Evolutionary conservation across 2,797 vertebrate genomes (phyloP), one percentile per base, ranked within the genome.

Genomic region (Lagocephalus sceleratus): DNA sequence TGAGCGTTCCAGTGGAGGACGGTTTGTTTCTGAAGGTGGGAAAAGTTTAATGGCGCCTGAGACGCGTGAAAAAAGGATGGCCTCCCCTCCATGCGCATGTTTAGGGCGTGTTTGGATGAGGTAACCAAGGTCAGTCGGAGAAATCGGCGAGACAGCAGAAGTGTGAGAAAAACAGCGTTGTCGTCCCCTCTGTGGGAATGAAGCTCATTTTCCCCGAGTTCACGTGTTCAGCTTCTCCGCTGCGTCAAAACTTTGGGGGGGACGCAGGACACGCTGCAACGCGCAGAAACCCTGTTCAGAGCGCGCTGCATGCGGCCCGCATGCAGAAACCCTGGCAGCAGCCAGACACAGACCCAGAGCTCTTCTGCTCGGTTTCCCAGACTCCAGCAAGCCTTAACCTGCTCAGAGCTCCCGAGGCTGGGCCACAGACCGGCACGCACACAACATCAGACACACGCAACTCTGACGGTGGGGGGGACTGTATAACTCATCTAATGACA

Each of bases 331-430:
- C 29, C 51, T 35, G 63, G 71, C 32, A 15, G 61, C 71, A 82
- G 86, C 81, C 84, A 87, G 80, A 82, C 84, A 87, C 81, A 85
- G 81, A 81, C 71, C 54, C 54, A 85, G 81, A 79, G 90, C 87
- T 90, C 89, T 90, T 85, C 76, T 83, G 82, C 85, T 87, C 79
- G 73, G 77, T 90, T 91, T 91, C 89, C 88, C 89, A 91, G 86
- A 84, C 79, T 47, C 40, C 65, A 85, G 84, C 90, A 87, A 89
- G 90, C 87, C 87, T 81, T 85, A 88, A 89, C 91, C 87, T 91
- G 91, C 85, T 80, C 78, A 74, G 77, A 83, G 85, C 85, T 85
- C 78, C 79, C 60, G 71, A 73, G 74, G 72, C 78, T 81, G 71
- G 85, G 73, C 68, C 69, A 50, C 17, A 55, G 69, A 80, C 62